Evolutionary conservation across 2,888 invertebrate species (phyloP).

Genomic region (Melipona bicolor): DNA sequence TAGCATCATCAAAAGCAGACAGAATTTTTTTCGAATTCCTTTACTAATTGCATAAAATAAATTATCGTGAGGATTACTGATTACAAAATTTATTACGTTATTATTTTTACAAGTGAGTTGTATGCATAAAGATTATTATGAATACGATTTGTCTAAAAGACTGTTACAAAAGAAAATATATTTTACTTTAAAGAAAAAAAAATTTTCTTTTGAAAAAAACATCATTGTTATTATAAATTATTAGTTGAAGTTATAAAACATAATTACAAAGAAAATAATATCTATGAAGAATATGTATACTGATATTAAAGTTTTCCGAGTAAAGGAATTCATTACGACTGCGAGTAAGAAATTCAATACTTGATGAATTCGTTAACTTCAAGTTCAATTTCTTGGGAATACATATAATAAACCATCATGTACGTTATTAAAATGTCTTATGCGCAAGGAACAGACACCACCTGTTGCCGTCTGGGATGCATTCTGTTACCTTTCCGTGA

Average conservation of each 20-base stretch:
- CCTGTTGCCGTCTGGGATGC: constrained; percentile 40
- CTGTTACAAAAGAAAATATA: background rate
- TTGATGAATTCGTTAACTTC: background rate
- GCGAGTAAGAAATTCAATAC: background rate
- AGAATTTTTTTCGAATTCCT: constrained; percentile 6
- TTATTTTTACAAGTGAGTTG: background rate
- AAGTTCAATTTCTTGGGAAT: background rate
- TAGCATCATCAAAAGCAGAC: background rate
- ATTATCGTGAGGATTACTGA: background rate
- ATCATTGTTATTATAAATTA: background rate
- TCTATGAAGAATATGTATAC: too few species aligned
- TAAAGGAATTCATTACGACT: background rate
- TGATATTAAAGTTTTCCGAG: background rate
- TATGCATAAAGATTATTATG: too few species aligned
- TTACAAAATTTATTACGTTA: background rate
- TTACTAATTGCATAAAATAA: background rate
- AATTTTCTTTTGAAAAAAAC: background rate
- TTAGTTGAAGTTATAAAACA: background rate
- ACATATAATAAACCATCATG: background rate
- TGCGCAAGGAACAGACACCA: constrained; percentile 12
- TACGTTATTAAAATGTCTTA: constrained; percentile 7
- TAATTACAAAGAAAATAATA: background rate
- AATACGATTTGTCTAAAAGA: background rate
- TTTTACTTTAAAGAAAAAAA: background rate
- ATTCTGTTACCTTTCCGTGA: background rate